phyloP scores from a whole-genome alignment of 2,113 vertebrate species.

The Anoura caudifer region DNA sequence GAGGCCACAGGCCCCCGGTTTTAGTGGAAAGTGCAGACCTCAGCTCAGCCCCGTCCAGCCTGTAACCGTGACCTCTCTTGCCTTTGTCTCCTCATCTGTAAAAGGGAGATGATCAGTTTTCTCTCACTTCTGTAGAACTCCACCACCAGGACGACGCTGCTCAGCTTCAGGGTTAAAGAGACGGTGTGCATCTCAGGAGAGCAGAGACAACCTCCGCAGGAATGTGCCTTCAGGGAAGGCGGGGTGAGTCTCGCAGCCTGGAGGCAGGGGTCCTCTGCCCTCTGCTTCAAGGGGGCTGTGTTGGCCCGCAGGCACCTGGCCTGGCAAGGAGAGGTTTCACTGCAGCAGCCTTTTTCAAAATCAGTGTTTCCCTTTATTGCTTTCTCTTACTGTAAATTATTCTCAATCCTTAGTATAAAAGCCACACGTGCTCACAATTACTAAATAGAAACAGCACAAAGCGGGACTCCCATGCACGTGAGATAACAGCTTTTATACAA shows the following conservation, averaged over 20 bases:
- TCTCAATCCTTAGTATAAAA: not conserved
- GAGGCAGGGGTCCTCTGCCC: not conserved
- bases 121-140: conserved; percentile 12
- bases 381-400: not conserved
- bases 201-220: rapidly evolving
- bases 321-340: not conserved
- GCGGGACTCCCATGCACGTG: not conserved
- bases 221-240: not conserved
- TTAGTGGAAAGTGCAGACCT: not conserved
- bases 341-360: not conserved
- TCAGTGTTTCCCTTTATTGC: not conserved
- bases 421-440: not conserved
- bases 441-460: not conserved
- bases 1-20: not conserved
- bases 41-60: not conserved
- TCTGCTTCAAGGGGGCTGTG: not conserved
- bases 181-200: not conserved
- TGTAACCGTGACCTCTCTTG: not conserved
- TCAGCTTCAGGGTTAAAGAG: conserved; percentile 48
- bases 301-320: not conserved
- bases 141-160: not conserved
- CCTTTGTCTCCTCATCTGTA: not conserved
- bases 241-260: not conserved
- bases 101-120: not conserved
- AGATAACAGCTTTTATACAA: not conserved